phyloP scores from a whole-genome alignment of 2,113 vertebrate species.

The human (Homo sapiens) region DNA sequence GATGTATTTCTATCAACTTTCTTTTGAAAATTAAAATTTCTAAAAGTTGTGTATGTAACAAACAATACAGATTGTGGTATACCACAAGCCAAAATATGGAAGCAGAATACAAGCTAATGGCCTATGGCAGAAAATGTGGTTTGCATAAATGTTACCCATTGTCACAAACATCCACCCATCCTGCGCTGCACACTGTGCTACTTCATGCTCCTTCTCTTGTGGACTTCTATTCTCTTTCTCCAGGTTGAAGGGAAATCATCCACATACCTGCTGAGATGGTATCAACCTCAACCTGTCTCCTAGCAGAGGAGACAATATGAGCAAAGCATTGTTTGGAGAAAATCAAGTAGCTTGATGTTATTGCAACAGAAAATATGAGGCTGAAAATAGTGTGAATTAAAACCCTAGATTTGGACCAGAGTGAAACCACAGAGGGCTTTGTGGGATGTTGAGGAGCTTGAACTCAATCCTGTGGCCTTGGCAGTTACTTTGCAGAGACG shows the following conservation, averaged over 20 bases:
- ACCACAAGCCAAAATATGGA: constrained; percentile 30
- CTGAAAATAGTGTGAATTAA: constrained; percentile 51
- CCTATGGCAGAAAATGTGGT: constrained; percentile 47
- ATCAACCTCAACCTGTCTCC: not conserved
- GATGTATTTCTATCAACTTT: not conserved
- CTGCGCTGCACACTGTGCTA: not conserved
- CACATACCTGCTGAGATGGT: not conserved
- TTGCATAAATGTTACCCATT: constrained; percentile 53
- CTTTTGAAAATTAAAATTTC: constrained; percentile 44
- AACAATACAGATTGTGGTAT: constrained; percentile 20
- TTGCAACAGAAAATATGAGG: constrained; percentile 54
- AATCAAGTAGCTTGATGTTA: not conserved
- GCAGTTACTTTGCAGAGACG: not conserved
- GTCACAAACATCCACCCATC: constrained; percentile 51
- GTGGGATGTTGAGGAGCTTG: constrained; percentile 48
- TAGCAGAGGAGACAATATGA: not conserved
- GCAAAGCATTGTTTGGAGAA: not conserved
- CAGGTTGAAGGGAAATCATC: not conserved
- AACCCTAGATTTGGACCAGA: constrained; percentile 32
- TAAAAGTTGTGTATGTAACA: not conserved
- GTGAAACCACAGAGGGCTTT: constrained; percentile 55
- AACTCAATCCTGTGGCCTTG: constrained; percentile 38
- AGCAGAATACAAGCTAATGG: constrained; percentile 19
- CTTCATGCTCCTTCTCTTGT: not conserved
- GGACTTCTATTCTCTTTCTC: not conserved